Evolutionary conservation across 1,140 invertebrate species (phyloP), one percentile per base, ranked within the genome.

Genomic region (Homalodisca vitripennis): DNA sequence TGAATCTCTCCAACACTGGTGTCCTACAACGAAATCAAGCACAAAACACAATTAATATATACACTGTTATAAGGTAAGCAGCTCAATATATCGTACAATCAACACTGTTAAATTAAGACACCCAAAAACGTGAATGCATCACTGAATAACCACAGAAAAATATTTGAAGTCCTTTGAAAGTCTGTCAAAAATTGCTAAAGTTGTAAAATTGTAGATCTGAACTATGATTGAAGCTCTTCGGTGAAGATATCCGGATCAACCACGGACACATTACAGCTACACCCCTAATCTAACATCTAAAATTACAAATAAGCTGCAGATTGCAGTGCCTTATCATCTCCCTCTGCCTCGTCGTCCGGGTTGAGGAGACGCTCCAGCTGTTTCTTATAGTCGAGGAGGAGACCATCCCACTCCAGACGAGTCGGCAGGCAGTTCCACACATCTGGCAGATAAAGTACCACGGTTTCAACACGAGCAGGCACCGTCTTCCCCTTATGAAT

Each of bases 401-500:
- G 83, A 75, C 83, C 85, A 76, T 90, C 88, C 93, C 92, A 97
- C 84, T 96, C 94, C 79, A 91, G 83, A 77, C 87, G 87, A 76
- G 91, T 92, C 62, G 94, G 91, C 78, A 92, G 87, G 84, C 93
- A 93, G 80, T 90, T 93, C 91, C 93, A 95, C 79, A 97, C 91
- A 87, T 98, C 95, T 78, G 96, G 96, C n/a, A 82, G 89, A 91
- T 95, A 97, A 85, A 98, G 87, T 84, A 97, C 94, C 81, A 97
- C 95, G 80, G 92, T 95, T 89, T 98, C 93, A 82, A 92, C 87
- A 77, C 90, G 88, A 77, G 89, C 87, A 73, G 88, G 86, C 77
- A 92, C 85, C 84, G 87, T 83, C 84, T 88, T 86, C 80, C 93
- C 91, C 83, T 92, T 94, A 88, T 90, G 89, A 75, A 84, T 88